Conservation (phyloP, 1,140 invertebrate genomes). For the Daktulosphaira vitifoliae region DNA sequence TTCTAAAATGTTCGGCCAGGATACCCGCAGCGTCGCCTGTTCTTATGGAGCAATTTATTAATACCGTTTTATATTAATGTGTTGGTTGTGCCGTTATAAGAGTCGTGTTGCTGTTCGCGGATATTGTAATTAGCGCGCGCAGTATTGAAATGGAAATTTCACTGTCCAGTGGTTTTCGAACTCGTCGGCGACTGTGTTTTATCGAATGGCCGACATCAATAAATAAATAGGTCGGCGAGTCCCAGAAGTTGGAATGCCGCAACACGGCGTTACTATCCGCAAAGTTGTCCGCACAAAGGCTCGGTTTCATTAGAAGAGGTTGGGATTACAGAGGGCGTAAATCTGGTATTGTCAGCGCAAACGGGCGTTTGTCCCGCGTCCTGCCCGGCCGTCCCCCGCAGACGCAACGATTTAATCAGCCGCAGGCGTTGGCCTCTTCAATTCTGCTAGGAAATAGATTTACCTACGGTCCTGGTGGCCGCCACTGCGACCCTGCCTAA, state of each 20-base stretch:
- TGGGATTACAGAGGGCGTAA: conserved; percentile 3
- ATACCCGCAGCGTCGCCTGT: background rate
- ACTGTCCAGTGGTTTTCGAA: too few relatives aligned
- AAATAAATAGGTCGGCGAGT: too few relatives aligned
- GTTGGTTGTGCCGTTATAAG: too few relatives aligned
- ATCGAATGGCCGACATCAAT: too few relatives aligned
- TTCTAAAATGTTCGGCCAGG: background rate
- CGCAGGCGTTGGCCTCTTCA: background rate
- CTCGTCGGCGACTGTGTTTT: too few relatives aligned
- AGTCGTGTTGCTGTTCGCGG: too few relatives aligned
- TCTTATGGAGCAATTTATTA: background rate
- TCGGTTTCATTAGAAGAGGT: conserved; percentile 11
- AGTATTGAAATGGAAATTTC: too few relatives aligned
- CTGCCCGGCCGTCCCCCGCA: background rate
- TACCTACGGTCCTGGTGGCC: background rate
- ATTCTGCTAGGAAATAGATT: conserved; percentile 7
- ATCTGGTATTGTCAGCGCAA: background rate
- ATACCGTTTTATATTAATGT: too few relatives aligned
- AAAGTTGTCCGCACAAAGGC: conserved; percentile 16
- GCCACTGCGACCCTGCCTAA: background rate
- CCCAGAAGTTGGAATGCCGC: too few relatives aligned
- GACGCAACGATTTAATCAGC: conserved; percentile 23
- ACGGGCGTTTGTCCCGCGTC: background rate
- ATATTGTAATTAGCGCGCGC: too few relatives aligned
- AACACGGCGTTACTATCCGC: background rate